These are phyloP conservation scores for Punctoribates punctum DNA, from an alignment of 2,888 invertebrate species.

Conservation along the genomic window DNA sequence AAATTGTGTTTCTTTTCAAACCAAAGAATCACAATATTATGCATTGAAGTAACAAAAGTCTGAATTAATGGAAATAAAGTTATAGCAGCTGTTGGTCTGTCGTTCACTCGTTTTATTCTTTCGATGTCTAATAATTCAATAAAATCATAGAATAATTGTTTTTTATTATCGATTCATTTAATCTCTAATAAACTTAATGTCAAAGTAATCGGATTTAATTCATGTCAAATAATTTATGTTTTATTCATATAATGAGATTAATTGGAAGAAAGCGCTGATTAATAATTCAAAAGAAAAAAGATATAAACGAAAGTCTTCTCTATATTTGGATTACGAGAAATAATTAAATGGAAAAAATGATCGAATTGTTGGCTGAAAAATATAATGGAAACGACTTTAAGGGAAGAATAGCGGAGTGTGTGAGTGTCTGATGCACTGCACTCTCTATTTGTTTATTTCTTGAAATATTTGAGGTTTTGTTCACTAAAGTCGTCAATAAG, in stretches of 20 bases:
- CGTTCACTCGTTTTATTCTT: background rate
- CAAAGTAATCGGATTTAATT: constrained; percentile 27
- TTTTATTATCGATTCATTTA: background rate
- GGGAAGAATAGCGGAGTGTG: background rate
- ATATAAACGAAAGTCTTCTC: constrained; percentile 10
- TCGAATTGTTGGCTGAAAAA: too few species aligned
- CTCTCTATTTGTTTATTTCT: too few species aligned
- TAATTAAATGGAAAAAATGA: too few species aligned
- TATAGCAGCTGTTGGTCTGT: constrained; percentile 17
- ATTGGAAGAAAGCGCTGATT: background rate
- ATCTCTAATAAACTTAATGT: constrained; percentile 9
- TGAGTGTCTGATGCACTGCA: constrained; percentile 17
- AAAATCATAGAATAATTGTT: constrained; percentile 1
- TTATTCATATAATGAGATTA: constrained; percentile 3
- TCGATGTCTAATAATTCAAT: background rate
- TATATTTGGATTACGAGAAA: background rate
- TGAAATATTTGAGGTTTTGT: background rate
- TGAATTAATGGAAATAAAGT: constrained; percentile 17
- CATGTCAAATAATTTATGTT: constrained; percentile 16
- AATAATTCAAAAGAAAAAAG: background rate
- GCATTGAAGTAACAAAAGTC: constrained; percentile 14
- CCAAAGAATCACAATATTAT: background rate
- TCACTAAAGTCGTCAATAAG: background rate
- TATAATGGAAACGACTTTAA: too few species aligned
- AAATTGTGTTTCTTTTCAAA: background rate